Base-by-base conservation (phyloP, 2,888 invertebrate genomes). In the Unio delphinus region DNA sequence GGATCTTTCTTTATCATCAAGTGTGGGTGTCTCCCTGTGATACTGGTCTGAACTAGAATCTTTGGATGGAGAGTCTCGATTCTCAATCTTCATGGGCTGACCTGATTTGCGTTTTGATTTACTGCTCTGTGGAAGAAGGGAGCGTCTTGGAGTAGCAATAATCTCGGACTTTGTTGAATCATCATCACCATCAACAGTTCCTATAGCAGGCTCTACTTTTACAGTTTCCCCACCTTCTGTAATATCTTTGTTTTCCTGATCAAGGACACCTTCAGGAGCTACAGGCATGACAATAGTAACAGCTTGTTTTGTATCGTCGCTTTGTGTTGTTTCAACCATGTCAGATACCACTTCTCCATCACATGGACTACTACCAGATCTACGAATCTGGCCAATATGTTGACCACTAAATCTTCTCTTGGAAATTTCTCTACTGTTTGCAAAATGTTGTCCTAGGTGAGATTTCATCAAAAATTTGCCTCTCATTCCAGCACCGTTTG, bases 211-310 rank as follows among this genome's bases (percentile, higher is more conserved):
- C 66, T 72, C 68, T 28, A 80, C 81, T 45, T 79, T 75, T 28
- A 74, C 55, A 23, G 73, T 65, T 28, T 80, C 79, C 15, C 69
- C 73, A 23, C 61, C 61, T 55, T 74, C 76, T 7, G 73, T 72
- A 15, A 70, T 64, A 18, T 75, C 76, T 30, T 67, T 75, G 18
- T 67, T 70, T 34, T 79, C 79, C 6, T 34, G 28, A 4, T 67
- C 68, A 45, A 45, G 45, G 15, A 15, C 45, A 45, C 45, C 45
- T 45, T 11, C 15, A 4, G 80, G 79, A 23, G 83, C 85, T 59
- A 81, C 77, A 23, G 89, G 88, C 73, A 88, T 78, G 7, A 87
- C 86, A 3, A 88, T 84, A 4, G 84, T 86, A 45, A 45, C 45
- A 11, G 45, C 45, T 11, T 45, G 15, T 45, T 45, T 45, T 45